Percentiles rank a stretch among this genome's conserved stretches.
Evolutionary conservation across 2,888 invertebrate species (phyloP).

Genomic region (Platycheirus albimanus): DNA sequence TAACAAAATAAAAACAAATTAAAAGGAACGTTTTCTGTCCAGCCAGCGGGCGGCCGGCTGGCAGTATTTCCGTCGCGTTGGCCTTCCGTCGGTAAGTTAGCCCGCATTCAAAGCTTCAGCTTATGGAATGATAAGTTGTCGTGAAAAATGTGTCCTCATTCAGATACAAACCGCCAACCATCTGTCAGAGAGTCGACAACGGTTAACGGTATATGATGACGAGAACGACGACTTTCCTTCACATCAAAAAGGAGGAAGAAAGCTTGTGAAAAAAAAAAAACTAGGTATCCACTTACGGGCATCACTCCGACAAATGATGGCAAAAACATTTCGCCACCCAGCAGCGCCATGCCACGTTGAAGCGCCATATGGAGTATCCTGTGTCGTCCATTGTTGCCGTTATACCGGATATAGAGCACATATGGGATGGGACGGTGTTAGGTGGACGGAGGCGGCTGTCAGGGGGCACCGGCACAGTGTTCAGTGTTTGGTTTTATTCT

Average conservation of each 20-base stretch:
- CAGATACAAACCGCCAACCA: conserved; percentile 70
- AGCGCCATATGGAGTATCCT: conserved; percentile 33
- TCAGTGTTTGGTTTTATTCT: conserved; percentile 66
- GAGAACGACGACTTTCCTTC: conserved; percentile 44
- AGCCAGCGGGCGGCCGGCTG: too few relatives aligned
- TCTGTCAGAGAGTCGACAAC: conserved; percentile 55
- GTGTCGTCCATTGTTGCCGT: conserved; percentile 56
- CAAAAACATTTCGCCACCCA: conserved; percentile 61
- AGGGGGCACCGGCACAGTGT: background rate
- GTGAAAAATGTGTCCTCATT: conserved; percentile 68
- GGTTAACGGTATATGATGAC: background rate
- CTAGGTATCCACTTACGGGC: conserved; percentile 63
- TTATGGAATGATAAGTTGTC: conserved; percentile 66
- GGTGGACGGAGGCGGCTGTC: background rate
- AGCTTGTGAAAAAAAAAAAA: conserved; percentile 28
- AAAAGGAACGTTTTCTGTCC: conserved; percentile 20
- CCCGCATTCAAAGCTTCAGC: conserved; percentile 42
- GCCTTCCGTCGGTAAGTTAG: conserved; percentile 36
- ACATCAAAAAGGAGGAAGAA: conserved; percentile 11
- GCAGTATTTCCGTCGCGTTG: too few relatives aligned
- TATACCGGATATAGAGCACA: conserved; percentile 12
- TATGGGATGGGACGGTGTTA: background rate
- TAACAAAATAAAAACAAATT: conserved; percentile 25
- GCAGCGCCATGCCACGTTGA: too few relatives aligned
- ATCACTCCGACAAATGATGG: conserved; percentile 67